These are phyloP conservation scores for Theretra japonica DNA, from an alignment of 2,888 invertebrate species.

Conservation along the genomic window DNA sequence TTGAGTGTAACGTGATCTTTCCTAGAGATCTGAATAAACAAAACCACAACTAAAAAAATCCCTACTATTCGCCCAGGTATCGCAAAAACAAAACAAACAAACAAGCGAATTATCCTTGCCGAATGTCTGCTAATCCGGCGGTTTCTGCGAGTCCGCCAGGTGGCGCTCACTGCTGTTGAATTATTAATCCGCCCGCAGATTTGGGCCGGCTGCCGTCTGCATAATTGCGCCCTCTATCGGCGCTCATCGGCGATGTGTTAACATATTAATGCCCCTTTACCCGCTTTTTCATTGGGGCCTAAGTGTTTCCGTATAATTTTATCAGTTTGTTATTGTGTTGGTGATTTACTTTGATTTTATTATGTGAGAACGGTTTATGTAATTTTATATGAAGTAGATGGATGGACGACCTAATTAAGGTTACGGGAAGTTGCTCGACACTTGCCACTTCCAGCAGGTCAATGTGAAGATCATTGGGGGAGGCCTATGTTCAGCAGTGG, in stretches of 20 bases:
- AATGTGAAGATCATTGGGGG: too few species aligned
- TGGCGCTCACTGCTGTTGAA: constrained; percentile 16
- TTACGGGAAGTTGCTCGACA: too few species aligned
- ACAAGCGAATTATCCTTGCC: constrained; percentile 2
- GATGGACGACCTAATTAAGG: too few species aligned
- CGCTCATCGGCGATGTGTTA: constrained; percentile 21
- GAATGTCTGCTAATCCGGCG: neutral
- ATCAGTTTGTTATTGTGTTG: constrained; percentile 1
- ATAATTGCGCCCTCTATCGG: constrained; percentile 18
- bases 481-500: too few species aligned
- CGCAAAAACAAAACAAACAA: constrained; percentile 12
- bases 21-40: neutral
- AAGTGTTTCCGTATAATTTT: constrained; percentile 14
- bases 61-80: neutral
- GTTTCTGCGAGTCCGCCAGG: constrained; percentile 8
- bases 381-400: too few species aligned
- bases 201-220: constrained; percentile 20
- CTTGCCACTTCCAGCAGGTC: too few species aligned
- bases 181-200: constrained; percentile 23
- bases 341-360: neutral
- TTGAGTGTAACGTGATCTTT: too few species aligned
- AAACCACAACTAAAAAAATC: neutral
- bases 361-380: neutral
- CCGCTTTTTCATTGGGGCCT: constrained; percentile 12
- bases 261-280: constrained; percentile 20